Evolutionary conservation across 2,888 invertebrate species (phyloP).

Genomic region (Ganaspis brasiliensis): DNA sequence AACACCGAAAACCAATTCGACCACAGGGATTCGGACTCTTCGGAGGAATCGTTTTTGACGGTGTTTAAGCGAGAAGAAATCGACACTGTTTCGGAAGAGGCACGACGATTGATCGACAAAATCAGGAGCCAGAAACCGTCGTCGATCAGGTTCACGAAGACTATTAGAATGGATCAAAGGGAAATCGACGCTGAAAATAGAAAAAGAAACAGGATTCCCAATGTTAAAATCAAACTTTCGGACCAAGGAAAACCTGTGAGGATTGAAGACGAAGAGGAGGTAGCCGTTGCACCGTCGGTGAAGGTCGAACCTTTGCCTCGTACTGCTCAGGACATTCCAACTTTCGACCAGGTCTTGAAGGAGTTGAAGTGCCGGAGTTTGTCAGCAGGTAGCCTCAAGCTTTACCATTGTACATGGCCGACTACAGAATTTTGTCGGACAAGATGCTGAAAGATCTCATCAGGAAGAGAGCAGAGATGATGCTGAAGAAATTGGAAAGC

Average conservation of each 20-base stretch:
- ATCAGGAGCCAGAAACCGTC: neutral
- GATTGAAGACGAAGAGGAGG: neutral
- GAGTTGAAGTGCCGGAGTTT: neutral
- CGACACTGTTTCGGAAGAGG: neutral
- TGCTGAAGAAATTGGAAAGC: neutral
- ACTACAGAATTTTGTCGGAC: neutral
- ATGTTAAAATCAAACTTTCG: neutral
- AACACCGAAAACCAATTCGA: too few relatives aligned
- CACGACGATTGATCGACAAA: neutral
- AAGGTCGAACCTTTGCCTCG: neutral
- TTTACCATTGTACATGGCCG: neutral
- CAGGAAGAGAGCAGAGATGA: neutral
- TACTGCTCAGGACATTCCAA: neutral
- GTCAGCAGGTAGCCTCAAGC: neutral
- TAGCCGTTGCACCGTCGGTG: neutral
- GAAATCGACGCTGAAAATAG: neutral
- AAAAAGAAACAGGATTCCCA: neutral
- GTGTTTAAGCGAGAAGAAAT: neutral
- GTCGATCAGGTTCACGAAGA: neutral
- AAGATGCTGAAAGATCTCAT: neutral
- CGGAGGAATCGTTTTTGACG: too few relatives aligned
- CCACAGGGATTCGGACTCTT: too few relatives aligned
- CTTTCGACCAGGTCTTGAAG: neutral
- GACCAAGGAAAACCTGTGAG: neutral
- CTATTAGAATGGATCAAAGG: neutral